phyloP scores from a whole-genome alignment of 2,113 vertebrate genomes.

The Colossoma macropomum region DNA sequence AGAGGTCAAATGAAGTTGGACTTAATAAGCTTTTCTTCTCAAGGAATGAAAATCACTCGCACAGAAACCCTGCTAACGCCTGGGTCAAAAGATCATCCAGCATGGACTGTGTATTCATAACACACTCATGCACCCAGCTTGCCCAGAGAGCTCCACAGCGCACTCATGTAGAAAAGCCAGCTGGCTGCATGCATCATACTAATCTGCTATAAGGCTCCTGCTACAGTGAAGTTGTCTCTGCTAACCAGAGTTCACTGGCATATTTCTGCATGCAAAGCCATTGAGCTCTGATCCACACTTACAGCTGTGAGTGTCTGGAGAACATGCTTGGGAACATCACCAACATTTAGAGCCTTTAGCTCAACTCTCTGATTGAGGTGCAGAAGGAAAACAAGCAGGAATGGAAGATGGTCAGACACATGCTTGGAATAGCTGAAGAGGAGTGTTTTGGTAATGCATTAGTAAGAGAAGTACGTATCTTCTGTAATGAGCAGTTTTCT shows the following conservation, averaged over 20 bases:
- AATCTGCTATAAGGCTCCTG: conserved; percentile 17
- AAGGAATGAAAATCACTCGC: neutral
- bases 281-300: conserved; percentile 45
- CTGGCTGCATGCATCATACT: neutral
- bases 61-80: neutral
- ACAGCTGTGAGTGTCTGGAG: neutral
- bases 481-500: neutral
- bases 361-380: conserved; percentile 22
- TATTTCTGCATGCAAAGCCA: conserved; percentile 21
- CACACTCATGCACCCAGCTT: neutral
- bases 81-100: neutral
- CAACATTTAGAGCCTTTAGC: conserved; percentile 20
- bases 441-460: conserved; percentile 30
- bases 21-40: neutral
- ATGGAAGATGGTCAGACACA: conserved; percentile 24
- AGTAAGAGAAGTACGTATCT: conserved; percentile 1
- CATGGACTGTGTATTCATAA: neutral
- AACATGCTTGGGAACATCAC: conserved; percentile 14
- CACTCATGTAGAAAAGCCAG: conserved; percentile 8
- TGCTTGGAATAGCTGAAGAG: conserved; percentile 9
- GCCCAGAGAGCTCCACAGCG: neutral
- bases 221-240: conserved; percentile 8
- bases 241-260: neutral
- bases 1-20: neutral
- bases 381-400: neutral